These are phyloP conservation scores for Sinonovacula constricta DNA, from an alignment of 1,140 invertebrate genomes.

Conservation along the genomic window DNA sequence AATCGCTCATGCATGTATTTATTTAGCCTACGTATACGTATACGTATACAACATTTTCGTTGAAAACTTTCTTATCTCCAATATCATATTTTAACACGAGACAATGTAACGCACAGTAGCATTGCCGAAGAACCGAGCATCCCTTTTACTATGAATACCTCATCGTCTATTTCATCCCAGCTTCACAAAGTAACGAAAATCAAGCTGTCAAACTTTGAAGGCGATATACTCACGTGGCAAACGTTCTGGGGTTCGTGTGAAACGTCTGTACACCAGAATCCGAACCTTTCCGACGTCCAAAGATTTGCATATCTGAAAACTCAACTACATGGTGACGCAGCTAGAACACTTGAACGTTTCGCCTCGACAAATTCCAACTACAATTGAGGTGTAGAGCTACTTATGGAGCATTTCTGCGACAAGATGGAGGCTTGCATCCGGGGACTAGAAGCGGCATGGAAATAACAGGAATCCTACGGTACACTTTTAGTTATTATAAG, in stretches of 20 bases:
- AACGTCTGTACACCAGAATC: slow-evolving; percentile 24
- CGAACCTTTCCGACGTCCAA: slow-evolving; percentile 23
- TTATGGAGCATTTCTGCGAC: slow-evolving; percentile 37
- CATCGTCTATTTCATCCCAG: not conserved
- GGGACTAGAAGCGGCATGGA: slow-evolving; percentile 6
- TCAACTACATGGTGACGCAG: slow-evolving; percentile 21
- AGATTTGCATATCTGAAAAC: slow-evolving; percentile 36
- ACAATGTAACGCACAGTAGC: too few relatives aligned
- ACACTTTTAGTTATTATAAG: slow-evolving; percentile 17
- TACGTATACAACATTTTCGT: too few relatives aligned
- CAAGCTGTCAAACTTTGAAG: slow-evolving; percentile 34
- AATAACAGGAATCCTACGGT: slow-evolving; percentile 24
- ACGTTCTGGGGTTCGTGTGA: slow-evolving; percentile 36
- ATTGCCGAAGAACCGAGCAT: too few relatives aligned
- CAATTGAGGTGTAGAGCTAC: slow-evolving; percentile 14
- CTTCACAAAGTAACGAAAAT: slow-evolving; percentile 28
- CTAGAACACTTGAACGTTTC: slow-evolving; percentile 23
- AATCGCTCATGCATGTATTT: too few relatives aligned
- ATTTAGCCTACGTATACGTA: too few relatives aligned
- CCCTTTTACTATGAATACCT: too few relatives aligned
- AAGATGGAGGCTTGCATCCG: slow-evolving; percentile 37
- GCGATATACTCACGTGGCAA: slow-evolving; percentile 42
- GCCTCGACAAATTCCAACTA: slow-evolving; percentile 37
- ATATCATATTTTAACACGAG: too few relatives aligned
- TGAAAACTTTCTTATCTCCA: too few relatives aligned